Base-by-base conservation (phyloP, 1,140 invertebrate genomes). In the Drosophila kurseongensis region DNA sequence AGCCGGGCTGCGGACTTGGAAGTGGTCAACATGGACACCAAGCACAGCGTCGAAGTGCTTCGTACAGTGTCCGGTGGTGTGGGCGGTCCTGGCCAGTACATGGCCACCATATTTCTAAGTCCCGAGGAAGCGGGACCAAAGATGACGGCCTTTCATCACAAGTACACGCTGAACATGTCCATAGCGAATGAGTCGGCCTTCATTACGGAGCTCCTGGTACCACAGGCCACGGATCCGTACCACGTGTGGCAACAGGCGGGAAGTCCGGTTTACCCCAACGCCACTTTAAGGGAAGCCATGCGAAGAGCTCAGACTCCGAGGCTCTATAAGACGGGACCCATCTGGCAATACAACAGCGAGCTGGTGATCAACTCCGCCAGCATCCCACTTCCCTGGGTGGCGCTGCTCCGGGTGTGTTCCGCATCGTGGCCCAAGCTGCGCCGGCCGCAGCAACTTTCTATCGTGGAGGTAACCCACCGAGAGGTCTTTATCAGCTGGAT, bases 171-270 rank as follows among this genome's bases (percentile, higher is more conserved):
- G 35, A 91, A 86, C 36, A 91, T 88, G 75, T 90, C 84, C 5
- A 90, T 89, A 36, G 80, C 85, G 3, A 90, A 90, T 14, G 85
- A 90, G 36, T 91, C 79, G 32, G 90, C 83, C 8, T 93, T 82
- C 35, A 75, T 92, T 0, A 85, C 93, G 4, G 93, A 93, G 78
- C 56, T 81, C 18, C 58, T 93, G 58, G 91, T 93, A 71, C 91
- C 92, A 38, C 54, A 80, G 4, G 44, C 42, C 13, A 91, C 91
- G 4, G 89, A 92, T 82, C 92, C 92, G 1, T 62, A 57, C 4
- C 45, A 76, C n/a, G 35, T 92, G 16, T 92, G 91, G 92, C 66
- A 59, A 4, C 61, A 72, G 27, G 63, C 76, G 0, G 74, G 75
- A 0, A 80, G 69, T 23, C 92, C 91, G 7, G 52, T 78, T 0